phyloP scores from a whole-genome alignment of 2,113 vertebrate genomes.

The Pseudopodoces humilis region DNA sequence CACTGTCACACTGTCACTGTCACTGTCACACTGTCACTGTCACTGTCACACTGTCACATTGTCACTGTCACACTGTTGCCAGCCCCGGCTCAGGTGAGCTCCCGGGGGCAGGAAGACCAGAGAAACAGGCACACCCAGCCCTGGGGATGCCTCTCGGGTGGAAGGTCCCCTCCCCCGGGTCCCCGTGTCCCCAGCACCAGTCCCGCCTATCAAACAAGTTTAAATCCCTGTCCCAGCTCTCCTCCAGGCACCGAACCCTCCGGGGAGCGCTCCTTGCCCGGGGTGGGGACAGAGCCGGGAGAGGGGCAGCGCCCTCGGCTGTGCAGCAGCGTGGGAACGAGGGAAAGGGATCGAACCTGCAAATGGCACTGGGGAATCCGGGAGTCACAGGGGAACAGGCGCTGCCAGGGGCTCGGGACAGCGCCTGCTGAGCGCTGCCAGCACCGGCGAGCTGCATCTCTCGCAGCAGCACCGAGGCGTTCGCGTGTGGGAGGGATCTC shows the following conservation, averaged over 20 bases:
- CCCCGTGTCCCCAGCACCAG: neutral
- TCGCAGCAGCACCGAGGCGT: neutral
- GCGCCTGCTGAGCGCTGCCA: fast-evolving
- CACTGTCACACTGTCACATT: neutral
- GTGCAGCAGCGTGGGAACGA: fast-evolving
- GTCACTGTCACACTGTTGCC: neutral
- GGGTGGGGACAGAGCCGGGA: neutral
- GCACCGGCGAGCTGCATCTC: fast-evolving
- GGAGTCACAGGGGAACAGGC: fast-evolving
- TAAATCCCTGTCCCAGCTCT: neutral
- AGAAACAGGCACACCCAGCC: neutral
- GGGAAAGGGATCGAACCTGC: neutral
- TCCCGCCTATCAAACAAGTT: neutral
- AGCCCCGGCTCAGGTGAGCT: neutral
- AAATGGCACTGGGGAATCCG: fast-evolving
- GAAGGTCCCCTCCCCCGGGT: neutral
- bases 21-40: neutral
- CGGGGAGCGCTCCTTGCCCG: neutral
- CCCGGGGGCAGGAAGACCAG: neutral
- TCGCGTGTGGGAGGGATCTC: fast-evolving
- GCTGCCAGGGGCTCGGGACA: neutral
- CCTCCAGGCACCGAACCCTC: fast-evolving
- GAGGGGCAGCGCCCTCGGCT: neutral
- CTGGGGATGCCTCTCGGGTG: fast-evolving
- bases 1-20: neutral